Evolutionary conservation across 1,140 invertebrate species (phyloP), one percentile per base, ranked within the genome.

Genomic region (Aphelinus atriplicis): DNA sequence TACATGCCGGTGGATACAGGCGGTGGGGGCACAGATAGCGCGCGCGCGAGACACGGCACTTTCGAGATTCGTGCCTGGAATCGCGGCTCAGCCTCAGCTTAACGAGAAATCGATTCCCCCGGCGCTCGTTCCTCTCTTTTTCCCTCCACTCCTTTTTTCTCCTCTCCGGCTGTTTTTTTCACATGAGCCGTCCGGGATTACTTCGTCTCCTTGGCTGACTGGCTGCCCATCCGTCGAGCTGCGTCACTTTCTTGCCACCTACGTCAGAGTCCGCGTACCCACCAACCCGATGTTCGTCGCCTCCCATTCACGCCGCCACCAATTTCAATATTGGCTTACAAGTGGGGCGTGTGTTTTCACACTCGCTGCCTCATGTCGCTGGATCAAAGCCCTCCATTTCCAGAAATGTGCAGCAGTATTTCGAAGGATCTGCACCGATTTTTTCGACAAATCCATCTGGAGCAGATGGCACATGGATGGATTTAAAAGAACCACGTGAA

Each of bases 81-180:
- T 78, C 64, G 63, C 68, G 7, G 26, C 1, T 26, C 56, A 9
- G 48, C n/a, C 42, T 53, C 50, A 6, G 10, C 53, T 73, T 81
- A 81, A 81, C 78, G 78, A 78, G 76, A 81, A 81, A 81, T 79
- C 80, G 80, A 81, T 81, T 80, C 45, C 43, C 61, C 46, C 2
- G 4, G 51, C 46, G n/a, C 47, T 79, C 57, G 71, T 50, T 42
- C 65, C n/a, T 78, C 74, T 69, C 64, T 68, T 75, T 78, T 77
- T 73, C 71, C 9, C 51, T 9, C 4, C 51, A 4, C 51, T 53
- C 51, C 51, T 53, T 53, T 9, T 72, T 58, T 61, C 10, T 61
- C 70, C 62, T 65, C 70, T 71, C 53, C 71, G 10, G 10, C 46
- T 71, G 10, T 66, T 1, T 42, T 3, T 66, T 3, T 53, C 50